Evolutionary conservation across 1,140 invertebrate species (phyloP), one percentile per base, ranked within the genome.

Genomic region (Drosophila kepulauana): DNA sequence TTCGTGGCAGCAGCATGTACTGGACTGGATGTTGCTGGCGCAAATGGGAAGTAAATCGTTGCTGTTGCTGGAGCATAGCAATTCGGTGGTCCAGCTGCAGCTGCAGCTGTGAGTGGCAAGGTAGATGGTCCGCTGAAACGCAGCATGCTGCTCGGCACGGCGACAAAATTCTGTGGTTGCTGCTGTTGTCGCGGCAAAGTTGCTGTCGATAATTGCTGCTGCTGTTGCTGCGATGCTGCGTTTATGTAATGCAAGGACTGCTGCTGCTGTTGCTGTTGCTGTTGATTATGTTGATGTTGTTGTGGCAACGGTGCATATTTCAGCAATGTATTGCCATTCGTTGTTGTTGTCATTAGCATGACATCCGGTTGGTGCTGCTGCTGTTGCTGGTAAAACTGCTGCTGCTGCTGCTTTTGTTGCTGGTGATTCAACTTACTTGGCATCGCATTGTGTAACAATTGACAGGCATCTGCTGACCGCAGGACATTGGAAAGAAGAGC

Each of bases 41-140:
- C 85, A 45, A 91, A 87, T 54, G 91, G 91, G 82, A 92, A 91
- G 80, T 92, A 92, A 79, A 92, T 90, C 61, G 91, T 92, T 1
- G 91, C 88, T 15, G 86, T 90, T 15, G 86, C 79, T 28, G 86
- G 75, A 1, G 63, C 73, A 72, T 86, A 90, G 64, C 86, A 90
- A 75, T 90, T 90, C n/a, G 86, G 79, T 33, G 87, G 86, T 41
- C 3, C 54, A 41, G 54, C 54, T 38, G 35, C 20, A 25, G 20
- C 35, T 38, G 35, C 35, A 0, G 63, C 66, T 54, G 66, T 43
- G 15, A 78, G 43, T 49, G 85, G 78, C 72, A 81, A 65, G 38
- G 51, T 51, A 33, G 79, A 16, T 33, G 76, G 57, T 25, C 56
- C 70, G 43, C 69, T 78, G 61, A 88, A 88, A 57, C 84, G 91